Conservation (phyloP, 2,888 invertebrate species). For the Drosophila lacicola region DNA sequence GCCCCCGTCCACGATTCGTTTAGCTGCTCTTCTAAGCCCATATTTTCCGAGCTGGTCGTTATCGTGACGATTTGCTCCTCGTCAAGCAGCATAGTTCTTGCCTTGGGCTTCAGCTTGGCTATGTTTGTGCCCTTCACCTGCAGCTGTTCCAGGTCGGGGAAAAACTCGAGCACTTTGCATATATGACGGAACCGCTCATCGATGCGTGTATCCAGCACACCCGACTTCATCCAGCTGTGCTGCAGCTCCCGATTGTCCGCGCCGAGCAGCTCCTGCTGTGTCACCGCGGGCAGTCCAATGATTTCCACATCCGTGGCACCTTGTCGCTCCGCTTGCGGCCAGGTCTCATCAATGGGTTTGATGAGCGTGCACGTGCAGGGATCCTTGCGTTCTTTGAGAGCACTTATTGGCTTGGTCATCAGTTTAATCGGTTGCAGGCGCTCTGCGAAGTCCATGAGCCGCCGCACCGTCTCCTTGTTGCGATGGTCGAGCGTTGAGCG, state of each 20-base stretch:
- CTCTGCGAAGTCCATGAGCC: constrained; percentile 74
- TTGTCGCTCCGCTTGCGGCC: constrained; percentile 61
- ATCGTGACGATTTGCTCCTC: constrained; percentile 47
- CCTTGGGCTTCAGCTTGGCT: constrained; percentile 3
- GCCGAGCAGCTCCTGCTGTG: constrained; percentile 72
- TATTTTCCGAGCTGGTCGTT: constrained; percentile 49
- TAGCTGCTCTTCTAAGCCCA: constrained; percentile 31
- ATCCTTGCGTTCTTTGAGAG: constrained; percentile 48
- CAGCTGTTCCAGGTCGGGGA: constrained; percentile 72
- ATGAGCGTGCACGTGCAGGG: constrained; percentile 33
- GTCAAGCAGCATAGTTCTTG: constrained; percentile 27
- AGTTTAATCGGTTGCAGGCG: constrained; percentile 59
- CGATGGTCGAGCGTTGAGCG: constrained; percentile 71
- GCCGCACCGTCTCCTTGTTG: constrained; percentile 70
- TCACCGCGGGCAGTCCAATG: constrained; percentile 62
- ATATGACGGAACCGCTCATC: constrained; percentile 61
- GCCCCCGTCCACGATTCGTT: neutral
- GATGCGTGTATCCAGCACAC: constrained; percentile 61
- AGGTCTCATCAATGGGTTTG: constrained; percentile 58
- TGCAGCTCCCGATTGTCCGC: constrained; percentile 21
- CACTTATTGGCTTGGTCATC: constrained; percentile 2
- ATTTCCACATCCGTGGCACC: constrained; percentile 66
- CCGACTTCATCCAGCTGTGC: constrained; percentile 69
- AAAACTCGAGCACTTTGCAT: constrained; percentile 70
- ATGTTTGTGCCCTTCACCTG: constrained; percentile 65